Conservation (phyloP, 1,140 invertebrate species). For the Pseudoatta argentina region DNA sequence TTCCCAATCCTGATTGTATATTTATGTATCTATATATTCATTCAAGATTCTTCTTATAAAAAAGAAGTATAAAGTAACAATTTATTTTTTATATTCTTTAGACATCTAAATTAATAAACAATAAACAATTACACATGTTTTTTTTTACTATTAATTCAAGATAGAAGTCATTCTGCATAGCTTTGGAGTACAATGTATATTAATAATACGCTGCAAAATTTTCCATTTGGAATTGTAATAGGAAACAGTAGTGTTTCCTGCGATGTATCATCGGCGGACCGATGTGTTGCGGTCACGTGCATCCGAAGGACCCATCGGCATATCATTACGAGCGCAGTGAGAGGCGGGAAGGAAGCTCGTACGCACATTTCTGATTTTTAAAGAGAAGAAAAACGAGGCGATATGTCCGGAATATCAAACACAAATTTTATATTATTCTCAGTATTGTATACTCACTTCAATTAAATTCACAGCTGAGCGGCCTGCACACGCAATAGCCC, state of each 20-base stretch:
- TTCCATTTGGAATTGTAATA: slow-evolving; percentile 1
- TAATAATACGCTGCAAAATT: background rate
- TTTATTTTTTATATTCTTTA: background rate
- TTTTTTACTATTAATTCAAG: background rate
- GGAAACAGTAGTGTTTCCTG: background rate
- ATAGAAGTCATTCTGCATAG: background rate
- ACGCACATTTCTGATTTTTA: background rate
- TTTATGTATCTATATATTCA: background rate
- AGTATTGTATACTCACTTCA: slow-evolving; percentile 62
- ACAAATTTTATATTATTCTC: background rate
- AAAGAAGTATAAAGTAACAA: background rate
- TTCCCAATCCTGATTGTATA: background rate
- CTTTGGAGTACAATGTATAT: background rate
- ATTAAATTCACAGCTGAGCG: slow-evolving; percentile 57
- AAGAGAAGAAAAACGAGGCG: background rate
- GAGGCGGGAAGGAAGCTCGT: background rate
- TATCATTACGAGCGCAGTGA: background rate
- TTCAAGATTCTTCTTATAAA: background rate
- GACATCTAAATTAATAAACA: background rate
- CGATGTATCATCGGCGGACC: slow-evolving; percentile 2
- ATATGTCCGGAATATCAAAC: background rate
- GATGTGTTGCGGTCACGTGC: slow-evolving; percentile 37
- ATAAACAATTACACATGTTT: background rate
- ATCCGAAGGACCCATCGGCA: slow-evolving; percentile 14
- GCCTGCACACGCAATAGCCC: slow-evolving; percentile 44